Evolutionary conservation across 2,113 vertebrate genomes (phyloP).

Genomic region (Thamnaconus septentrionalis): DNA sequence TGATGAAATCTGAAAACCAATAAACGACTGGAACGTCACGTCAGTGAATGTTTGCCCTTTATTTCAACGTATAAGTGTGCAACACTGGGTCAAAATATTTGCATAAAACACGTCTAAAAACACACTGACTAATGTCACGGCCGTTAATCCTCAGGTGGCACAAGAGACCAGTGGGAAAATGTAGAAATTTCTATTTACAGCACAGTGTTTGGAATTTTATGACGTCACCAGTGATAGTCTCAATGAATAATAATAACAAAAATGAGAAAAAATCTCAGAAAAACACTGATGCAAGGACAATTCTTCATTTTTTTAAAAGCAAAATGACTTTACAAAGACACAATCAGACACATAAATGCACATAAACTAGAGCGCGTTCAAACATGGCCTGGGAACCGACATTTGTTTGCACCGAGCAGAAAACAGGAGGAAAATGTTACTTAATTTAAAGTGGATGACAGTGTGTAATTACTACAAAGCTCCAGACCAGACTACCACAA

Average conservation of each 20-base stretch:
- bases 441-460: constrained; percentile 39
- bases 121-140: constrained; percentile 10
- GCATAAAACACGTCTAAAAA: background rate
- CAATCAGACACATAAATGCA: background rate
- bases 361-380: background rate
- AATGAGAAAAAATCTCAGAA: constrained; percentile 13
- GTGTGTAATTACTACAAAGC: constrained; percentile 53
- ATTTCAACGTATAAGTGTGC: background rate
- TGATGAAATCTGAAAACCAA: background rate
- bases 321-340: too few species aligned
- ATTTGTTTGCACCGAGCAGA: constrained; percentile 21
- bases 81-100: background rate
- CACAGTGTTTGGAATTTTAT: background rate
- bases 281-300: background rate
- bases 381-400: background rate
- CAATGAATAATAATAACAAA: too few species aligned
- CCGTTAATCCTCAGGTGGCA: background rate
- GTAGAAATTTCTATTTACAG: constrained; percentile 33
- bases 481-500: constrained; percentile 59
- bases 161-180: constrained; percentile 14
- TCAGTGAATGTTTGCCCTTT: background rate
- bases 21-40: background rate
- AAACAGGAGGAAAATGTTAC: constrained; percentile 29
- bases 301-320: too few species aligned
- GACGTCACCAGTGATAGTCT: too few species aligned